Percentiles rank a stretch among this genome's conserved stretches.
Conservation (phyloP, 2,888 invertebrate genomes). For the Phengaris alcon region DNA sequence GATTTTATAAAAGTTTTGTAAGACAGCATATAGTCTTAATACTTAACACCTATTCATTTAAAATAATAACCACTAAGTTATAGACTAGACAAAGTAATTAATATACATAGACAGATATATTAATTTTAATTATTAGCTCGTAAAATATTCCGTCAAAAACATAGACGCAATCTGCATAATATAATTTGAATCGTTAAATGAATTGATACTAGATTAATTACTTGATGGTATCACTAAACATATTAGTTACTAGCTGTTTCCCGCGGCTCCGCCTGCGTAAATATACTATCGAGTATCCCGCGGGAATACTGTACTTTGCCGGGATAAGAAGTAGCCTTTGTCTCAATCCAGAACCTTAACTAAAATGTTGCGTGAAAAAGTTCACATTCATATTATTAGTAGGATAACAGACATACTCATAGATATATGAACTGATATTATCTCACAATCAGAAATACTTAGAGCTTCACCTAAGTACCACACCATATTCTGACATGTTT, state of each 20-base stretch:
- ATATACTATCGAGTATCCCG: too few species aligned
- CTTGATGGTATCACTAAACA: conserved; percentile 5
- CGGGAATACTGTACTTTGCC: too few species aligned
- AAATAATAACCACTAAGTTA: background rate
- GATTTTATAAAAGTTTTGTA: too few species aligned
- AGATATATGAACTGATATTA: conserved; percentile 6
- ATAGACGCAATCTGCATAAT: background rate
- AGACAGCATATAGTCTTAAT: too few species aligned
- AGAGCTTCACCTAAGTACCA: too few species aligned
- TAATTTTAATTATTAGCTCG: conserved; percentile 8
- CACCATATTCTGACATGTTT: too few species aligned
- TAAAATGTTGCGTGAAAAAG: too few species aligned
- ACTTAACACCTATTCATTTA: too few species aligned
- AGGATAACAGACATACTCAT: background rate
- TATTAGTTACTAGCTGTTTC: background rate
- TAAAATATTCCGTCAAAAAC: background rate
- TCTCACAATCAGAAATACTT: background rate
- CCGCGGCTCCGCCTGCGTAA: too few species aligned
- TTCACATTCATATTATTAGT: too few species aligned
- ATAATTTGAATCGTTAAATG: conserved; percentile 6
- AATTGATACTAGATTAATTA: conserved; percentile 8
- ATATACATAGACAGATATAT: background rate
- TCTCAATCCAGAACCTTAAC: too few species aligned
- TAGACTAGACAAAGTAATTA: background rate
- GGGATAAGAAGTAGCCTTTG: too few species aligned